A percentile compares a stretch with the other conserved stretches of the same genome.
These are phyloP conservation scores for Zoroaster sp. DNA, from an alignment of 53 echinoderm and acorn worm species.

Conservation along the genomic window DNA sequence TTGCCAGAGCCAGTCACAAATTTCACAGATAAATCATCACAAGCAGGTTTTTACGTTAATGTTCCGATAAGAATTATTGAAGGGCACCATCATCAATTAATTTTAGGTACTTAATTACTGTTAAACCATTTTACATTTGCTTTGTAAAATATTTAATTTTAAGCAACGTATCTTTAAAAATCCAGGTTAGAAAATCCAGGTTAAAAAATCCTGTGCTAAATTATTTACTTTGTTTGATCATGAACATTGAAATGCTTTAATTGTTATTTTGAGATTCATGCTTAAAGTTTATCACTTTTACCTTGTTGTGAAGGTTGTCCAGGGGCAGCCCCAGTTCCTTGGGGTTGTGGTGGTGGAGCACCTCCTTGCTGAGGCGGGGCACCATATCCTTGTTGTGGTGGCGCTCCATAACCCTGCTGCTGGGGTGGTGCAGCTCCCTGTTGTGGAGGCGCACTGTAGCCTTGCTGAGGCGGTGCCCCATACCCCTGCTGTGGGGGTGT, in stretches of 20 bases:
- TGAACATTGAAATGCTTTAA: neutral
- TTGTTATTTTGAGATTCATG: neutral
- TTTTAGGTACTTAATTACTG: too few species aligned
- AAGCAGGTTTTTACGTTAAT: too few species aligned
- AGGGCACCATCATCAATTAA: too few species aligned
- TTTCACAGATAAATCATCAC: too few species aligned
- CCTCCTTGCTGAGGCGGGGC: neutral
- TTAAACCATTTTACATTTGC: too few species aligned
- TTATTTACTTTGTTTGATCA: too few species aligned
- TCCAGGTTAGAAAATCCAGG: too few species aligned
- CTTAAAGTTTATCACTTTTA: neutral
- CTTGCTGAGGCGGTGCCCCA: constrained; percentile 8
- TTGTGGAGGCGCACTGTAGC: constrained; percentile 1
- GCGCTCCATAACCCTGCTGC: neutral
- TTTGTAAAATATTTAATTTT: too few species aligned
- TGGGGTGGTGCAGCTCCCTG: neutral
- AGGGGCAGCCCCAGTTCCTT: neutral
- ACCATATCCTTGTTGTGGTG: neutral
- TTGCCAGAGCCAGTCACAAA: too few species aligned
- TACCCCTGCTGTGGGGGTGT: neutral
- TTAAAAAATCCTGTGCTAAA: too few species aligned
- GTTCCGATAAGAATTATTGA: too few species aligned
- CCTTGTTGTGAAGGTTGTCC: neutral
- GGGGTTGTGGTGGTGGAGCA: neutral
- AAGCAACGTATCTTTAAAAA: too few species aligned